Evolutionary conservation across 2,888 invertebrate species (phyloP), one percentile per base, ranked within the genome.

Genomic region (Himalopsyche tibetana): DNA sequence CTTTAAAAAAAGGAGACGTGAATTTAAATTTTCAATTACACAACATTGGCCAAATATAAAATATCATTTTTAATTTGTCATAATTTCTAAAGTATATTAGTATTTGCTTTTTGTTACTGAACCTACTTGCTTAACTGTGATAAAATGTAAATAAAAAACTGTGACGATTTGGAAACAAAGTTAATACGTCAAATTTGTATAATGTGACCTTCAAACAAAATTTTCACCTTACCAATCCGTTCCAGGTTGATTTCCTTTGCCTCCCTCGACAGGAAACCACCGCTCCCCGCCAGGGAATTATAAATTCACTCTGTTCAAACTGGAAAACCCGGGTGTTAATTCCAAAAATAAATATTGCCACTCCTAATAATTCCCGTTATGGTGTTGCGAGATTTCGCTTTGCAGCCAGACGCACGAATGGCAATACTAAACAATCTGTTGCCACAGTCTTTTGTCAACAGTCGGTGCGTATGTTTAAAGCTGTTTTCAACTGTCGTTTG

Each of bases 301-400:
- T 87, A 87, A 84, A 87, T 87, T 87, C 87, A 87, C 86, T 80
- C 82, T 42, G 81, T 81, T 81, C 85, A 69, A 85, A 84, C 88
- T 74, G 36, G 83, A 40, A 69, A 80, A 82, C 79, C 51, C 82
- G 15, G 84, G 88, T 88, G 88, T 87, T 88, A 88, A 88, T 88
- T 84, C 88, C 74, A 82, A 88, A 88, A 88, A 88, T 88, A 88
- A 88, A 88, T 88, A 88, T 88, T 87, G 85, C 84, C 85, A 56
- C 87, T 85, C 80, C 80, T 85, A 80, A 86, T 86, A 86, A 86
- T 85, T 82, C 81, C 83, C 38, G 85, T 85, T 69, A 56, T 86
- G 86, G 85, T 80, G 82, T 81, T 42, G 84, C 82, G 42, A 55
- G 85, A 83, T 85, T 83, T 51, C 15, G 42, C 36, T 15, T 42